Evolutionary conservation across 2,113 vertebrate genomes (phyloP), one percentile per base, ranked within the genome.

Genomic region (Proterorhinus semilunaris): DNA sequence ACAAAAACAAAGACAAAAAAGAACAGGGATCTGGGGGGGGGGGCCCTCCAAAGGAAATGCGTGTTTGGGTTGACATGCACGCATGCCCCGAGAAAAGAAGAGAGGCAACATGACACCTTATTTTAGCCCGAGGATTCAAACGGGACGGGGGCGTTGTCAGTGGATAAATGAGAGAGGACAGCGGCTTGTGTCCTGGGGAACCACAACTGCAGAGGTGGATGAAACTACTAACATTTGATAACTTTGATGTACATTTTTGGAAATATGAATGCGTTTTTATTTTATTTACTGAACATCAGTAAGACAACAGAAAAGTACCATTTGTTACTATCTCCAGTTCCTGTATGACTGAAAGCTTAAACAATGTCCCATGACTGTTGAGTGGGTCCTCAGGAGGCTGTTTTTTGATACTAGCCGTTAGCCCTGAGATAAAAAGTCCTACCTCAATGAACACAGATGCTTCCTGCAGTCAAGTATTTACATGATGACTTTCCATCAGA

Each of bases 51-150:
- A 69, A 62, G 66, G 69, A 81, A 80, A 5, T 15, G 51, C 58
- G 42, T 17, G 58, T 54, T 79, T 58, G 69, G 62, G 62, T 79
- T 77, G 46, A 66, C 61, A 71, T 71, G 17, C 45, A 70, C 50
- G 63, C 27, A 52, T 42, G 10, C 43, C 68, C n/a, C 21, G 47
- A 13, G 66, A 49, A 58, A 64, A 47, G 46, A 11, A 13, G n/a
- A 54, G 45, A 6, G 55, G 48, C 5, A 54, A 11, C 55, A 27
- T 12, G 58, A 50, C 49, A 53, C 17, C 15, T 47, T 47, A 17
- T 55, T 66, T 63, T 13, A 69, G 54, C 57, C 47, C 0, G 16
- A 9, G 64, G 70, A 45, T 44, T 65, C 44, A 62, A 50, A 69
- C 47, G 6, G 15, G 11, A 44, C 2, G 16, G 21, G 11, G 42